A percentile compares a stretch with the other conserved stretches of the same genome.
Conservation (phyloP, 1,140 invertebrate genomes). For the Holcopasites calliopsidis region DNA sequence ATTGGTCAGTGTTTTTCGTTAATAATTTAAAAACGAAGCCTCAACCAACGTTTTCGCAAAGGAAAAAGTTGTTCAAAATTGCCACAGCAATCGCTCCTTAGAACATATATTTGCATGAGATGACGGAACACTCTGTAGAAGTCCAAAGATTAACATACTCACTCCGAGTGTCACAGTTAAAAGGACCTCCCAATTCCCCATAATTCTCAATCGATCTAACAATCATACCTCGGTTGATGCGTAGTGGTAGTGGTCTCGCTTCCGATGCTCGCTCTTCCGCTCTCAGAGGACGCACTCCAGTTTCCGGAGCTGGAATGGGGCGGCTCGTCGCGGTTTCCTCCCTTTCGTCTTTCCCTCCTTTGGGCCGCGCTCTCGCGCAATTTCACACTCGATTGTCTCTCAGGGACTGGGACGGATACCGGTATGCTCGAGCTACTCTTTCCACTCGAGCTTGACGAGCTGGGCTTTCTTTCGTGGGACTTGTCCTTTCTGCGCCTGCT, state of each 20-base stretch:
- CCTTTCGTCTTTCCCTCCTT: conserved; percentile 81
- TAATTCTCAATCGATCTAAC: too few relatives aligned
- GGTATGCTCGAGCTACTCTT: conserved; percentile 80
- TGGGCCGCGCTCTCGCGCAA: conserved; percentile 85
- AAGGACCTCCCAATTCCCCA: too few relatives aligned
- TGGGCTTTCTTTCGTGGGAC: conserved; percentile 87
- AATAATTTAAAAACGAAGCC: too few relatives aligned
- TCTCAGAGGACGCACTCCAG: conserved; percentile 95
- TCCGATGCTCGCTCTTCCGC: conserved; percentile 90
- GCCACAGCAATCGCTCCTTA: too few relatives aligned
- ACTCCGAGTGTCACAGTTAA: too few relatives aligned
- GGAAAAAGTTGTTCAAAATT: too few relatives aligned
- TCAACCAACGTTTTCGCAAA: too few relatives aligned
- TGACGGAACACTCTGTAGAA: too few relatives aligned
- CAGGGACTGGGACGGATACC: conserved; percentile 73
- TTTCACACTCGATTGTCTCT: conserved; percentile 81
- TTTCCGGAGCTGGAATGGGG: conserved; percentile 94
- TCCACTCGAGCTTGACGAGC: conserved; percentile 83
- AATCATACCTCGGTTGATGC: conserved; percentile 86
- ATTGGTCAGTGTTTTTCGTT: too few relatives aligned
- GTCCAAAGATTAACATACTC: too few relatives aligned
- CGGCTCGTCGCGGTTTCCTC: conserved; percentile 82
- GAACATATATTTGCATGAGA: too few relatives aligned
- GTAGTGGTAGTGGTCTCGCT: conserved; percentile 88
- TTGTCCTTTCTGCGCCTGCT: conserved; percentile 80